Base-by-base conservation (phyloP, 64 coral and sea anemone species). In the Catalaphyllia jardinei region DNA sequence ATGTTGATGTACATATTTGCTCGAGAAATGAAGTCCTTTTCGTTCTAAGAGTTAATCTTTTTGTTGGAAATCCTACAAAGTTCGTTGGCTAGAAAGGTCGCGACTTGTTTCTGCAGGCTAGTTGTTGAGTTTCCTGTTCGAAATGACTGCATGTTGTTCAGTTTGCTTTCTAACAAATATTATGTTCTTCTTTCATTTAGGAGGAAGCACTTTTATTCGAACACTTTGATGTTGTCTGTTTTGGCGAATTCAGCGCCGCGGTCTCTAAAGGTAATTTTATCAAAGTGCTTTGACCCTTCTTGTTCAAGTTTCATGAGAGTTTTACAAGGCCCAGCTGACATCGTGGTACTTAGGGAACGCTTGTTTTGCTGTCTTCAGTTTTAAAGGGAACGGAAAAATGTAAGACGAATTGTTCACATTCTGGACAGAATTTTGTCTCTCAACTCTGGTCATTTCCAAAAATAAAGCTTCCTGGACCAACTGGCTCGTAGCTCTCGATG, bases 141-240 rank as follows among this genome's bases (percentile, higher is more conserved):
- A n/a, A 11, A 1, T n/a, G 10, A 11, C 9, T 69, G 7, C 42
- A 46, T 46, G 24, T 25, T 27, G 54, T 42, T 42, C 6, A 24
- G 22, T 82, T 35, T 20, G 8, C 29, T 20, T n/a, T 4, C 19
- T 46, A 52, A 76, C 4, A 49, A 11, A 9, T 10, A 20, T 62
- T 20, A 16, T 20, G 18, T 78, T 59, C 52, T n/a, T 14, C 27
- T 76, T 29, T 52, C 7, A 74, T 30, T 17, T 31, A 75, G 22
- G 24, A 88, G 86, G 71, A 77, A 24, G 29, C 86, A 61, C 86
- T 76, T 35, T 75, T 88, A 31, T 88, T 88, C 31, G 29, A 77
- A 35, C 59, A 88, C 49, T 76, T 61, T 31, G 31, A 60, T 22
- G 72, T 64, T 13, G 72, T 88, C 30, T 88, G 86, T 60, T 88